Evolutionary conservation across 2,113 vertebrate genomes (phyloP).

Genomic region (Perca flavescens): DNA sequence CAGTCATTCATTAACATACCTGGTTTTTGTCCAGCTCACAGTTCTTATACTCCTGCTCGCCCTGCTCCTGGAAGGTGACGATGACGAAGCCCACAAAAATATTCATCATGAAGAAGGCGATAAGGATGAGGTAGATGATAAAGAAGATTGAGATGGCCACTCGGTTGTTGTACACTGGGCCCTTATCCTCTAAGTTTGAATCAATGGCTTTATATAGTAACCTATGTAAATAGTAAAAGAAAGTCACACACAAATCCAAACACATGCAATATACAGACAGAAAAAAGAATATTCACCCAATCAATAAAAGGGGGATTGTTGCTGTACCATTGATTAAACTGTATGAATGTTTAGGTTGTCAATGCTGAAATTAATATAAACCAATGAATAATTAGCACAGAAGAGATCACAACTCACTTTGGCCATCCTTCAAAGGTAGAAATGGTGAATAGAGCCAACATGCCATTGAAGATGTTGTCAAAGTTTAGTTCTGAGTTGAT

Average conservation of each 20-base stretch:
- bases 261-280: background rate
- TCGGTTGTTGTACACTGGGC: conserved; percentile 91
- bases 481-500: conserved; percentile 90
- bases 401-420: conserved; percentile 79
- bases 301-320: too few species aligned
- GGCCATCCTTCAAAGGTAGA: conserved; percentile 98
- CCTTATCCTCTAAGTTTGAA: conserved; percentile 87
- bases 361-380: background rate
- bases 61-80: conserved; percentile 66
- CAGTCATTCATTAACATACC: conserved; percentile 74
- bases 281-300: background rate
- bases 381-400: background rate
- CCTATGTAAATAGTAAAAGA: conserved; percentile 31
- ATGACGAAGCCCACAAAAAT: conserved; percentile 93
- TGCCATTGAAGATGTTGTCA: conserved; percentile 92
- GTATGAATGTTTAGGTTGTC: too few species aligned
- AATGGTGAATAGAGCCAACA: conserved; percentile 95
- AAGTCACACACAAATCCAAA: background rate
- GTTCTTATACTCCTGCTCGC: conserved; percentile 66
- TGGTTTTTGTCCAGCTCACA: conserved; percentile 95
- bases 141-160: conserved; percentile 94
- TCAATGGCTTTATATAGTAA: conserved; percentile 94
- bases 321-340: background rate
- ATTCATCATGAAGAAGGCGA: conserved; percentile 99
- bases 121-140: conserved; percentile 95